Evolutionary conservation across 2,797 vertebrate genomes (phyloP).

Genomic region (Notolabrus celidotus): DNA sequence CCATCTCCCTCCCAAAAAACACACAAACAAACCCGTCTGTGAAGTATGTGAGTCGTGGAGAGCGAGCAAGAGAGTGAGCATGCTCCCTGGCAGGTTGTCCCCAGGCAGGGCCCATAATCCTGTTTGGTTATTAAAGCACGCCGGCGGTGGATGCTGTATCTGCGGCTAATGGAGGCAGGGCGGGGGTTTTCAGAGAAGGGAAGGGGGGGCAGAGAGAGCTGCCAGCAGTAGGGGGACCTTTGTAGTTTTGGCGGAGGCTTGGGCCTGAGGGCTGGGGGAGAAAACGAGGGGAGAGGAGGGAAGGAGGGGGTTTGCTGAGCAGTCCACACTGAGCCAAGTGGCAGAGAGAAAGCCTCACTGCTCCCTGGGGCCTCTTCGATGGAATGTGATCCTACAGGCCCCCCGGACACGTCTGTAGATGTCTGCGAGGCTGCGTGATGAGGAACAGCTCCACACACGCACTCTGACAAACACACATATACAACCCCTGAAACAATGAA

Average conservation of each 20-base stretch:
- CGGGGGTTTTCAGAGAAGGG: conserved; percentile 76
- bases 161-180: conserved; percentile 86
- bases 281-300: conserved; percentile 22
- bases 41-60: conserved; percentile 79
- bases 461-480: conserved; percentile 36
- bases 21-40: conserved; percentile 75
- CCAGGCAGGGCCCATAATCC: conserved; percentile 87
- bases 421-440: conserved; percentile 81
- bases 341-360: conserved; percentile 80
- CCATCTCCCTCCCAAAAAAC: conserved; percentile 65
- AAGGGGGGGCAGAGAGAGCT: conserved; percentile 77
- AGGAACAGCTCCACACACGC: conserved; percentile 64
- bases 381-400: conserved; percentile 87
- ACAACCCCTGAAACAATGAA: conserved; percentile 67
- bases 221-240: conserved; percentile 85
- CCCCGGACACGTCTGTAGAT: conserved; percentile 83
- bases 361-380: conserved; percentile 86
- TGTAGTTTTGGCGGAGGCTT: conserved; percentile 87
- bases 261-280: conserved; percentile 72
- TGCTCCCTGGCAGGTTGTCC: conserved; percentile 84
- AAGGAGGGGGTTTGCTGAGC: conserved; percentile 61
- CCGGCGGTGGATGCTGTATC: conserved; percentile 86
- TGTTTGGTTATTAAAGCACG: conserved; percentile 90
- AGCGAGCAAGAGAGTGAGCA: conserved; percentile 79
- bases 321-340: conserved; percentile 83